A percentile compares a stretch with the other conserved stretches of the same genome.
Evolutionary conservation across 2,113 vertebrate species (phyloP).

Genomic region (Pelusios castaneus): DNA sequence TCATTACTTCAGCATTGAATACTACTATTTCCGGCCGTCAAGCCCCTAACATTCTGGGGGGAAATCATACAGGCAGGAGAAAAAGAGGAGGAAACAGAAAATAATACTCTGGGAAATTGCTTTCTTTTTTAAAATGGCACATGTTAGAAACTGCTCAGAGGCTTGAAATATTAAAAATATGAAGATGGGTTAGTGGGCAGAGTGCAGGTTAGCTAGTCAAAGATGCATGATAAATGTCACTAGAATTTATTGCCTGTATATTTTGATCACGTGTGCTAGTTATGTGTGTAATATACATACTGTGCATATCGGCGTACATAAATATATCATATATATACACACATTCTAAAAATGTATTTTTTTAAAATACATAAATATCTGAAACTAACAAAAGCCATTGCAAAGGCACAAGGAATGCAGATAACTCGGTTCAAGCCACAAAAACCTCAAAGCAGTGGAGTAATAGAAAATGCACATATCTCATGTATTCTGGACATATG

Average conservation of each 20-base stretch:
- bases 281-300: not conserved
- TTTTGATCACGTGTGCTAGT: not conserved
- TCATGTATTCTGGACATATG: not conserved
- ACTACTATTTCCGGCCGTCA: not conserved
- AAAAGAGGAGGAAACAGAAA: not conserved
- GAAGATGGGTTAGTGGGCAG: not conserved
- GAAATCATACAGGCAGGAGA: not conserved
- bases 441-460: not conserved
- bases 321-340: rapidly evolving
- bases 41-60: not conserved
- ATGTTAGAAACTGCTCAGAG: not conserved
- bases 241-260: not conserved
- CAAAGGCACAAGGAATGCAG: not conserved
- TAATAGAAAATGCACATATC: not conserved
- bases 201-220: not conserved
- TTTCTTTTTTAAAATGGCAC: not conserved
- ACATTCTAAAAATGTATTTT: rapidly evolving
- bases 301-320: not conserved
- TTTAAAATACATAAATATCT: not conserved
- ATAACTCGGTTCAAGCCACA: not conserved
- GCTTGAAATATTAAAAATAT: not conserved
- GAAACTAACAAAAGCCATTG: not conserved
- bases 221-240: not conserved
- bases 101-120: not conserved
- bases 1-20: not conserved